Conservation (phyloP, 1,140 invertebrate species). For the Aphelinus certus region DNA sequence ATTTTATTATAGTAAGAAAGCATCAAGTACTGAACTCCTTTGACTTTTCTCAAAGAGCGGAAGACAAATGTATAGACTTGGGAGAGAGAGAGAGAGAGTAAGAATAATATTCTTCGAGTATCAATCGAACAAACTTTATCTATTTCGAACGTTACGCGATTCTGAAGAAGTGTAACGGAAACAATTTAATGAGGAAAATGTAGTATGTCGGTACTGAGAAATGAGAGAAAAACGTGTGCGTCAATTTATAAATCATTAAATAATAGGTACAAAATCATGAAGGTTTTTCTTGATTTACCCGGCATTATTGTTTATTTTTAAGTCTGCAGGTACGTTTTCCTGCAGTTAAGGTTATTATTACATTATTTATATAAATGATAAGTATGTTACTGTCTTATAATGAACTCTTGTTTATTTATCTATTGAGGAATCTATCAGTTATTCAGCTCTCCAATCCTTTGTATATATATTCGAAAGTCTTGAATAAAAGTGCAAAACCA, state of each 20-base stretch:
- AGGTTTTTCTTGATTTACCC: slow-evolving; percentile 20
- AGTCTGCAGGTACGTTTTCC: slow-evolving; percentile 33
- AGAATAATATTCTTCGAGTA: no score
- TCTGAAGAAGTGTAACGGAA: no score
- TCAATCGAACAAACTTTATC: no score
- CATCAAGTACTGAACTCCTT: no score
- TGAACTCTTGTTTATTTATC: slow-evolving; percentile 65
- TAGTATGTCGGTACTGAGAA: no score
- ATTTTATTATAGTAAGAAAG: no score
- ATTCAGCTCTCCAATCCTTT: slow-evolving; percentile 63
- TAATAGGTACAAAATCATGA: slow-evolving; percentile 2
- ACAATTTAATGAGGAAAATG: no score
- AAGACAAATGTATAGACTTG: background rate
- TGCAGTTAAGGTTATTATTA: slow-evolving; percentile 55
- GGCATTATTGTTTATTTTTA: slow-evolving; percentile 22
- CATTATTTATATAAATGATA: slow-evolving; percentile 65
- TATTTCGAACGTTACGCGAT: no score
- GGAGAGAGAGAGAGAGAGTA: background rate
- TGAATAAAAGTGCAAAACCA: slow-evolving; percentile 59
- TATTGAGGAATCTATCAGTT: slow-evolving; percentile 60
- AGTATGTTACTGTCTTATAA: slow-evolving; percentile 61
- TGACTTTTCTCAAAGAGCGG: no score
- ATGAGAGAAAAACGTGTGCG: background rate
- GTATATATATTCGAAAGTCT: slow-evolving; percentile 64
- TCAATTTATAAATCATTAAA: slow-evolving; percentile 1